These are phyloP conservation scores for Sebastes umbrosus DNA, from an alignment of 2,797 vertebrate genomes.

Conservation along the genomic window DNA sequence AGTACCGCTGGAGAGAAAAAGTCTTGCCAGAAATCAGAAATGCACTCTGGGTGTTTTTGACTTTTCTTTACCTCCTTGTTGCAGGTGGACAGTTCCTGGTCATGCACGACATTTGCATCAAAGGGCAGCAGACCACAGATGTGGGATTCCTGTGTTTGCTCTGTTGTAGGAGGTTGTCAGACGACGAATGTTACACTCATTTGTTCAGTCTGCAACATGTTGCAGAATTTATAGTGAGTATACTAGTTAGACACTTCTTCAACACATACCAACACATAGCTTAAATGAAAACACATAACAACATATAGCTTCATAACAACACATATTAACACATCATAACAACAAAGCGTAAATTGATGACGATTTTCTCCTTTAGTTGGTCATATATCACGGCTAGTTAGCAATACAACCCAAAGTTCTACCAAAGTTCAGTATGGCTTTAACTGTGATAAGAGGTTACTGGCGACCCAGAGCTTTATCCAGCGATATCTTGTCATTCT, in stretches of 20 bases:
- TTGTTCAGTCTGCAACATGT: conserved; percentile 65
- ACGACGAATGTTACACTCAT: conserved; percentile 27
- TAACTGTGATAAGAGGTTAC: too few relatives aligned
- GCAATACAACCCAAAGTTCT: too few relatives aligned
- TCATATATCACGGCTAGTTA: too few relatives aligned
- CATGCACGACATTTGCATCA: not conserved
- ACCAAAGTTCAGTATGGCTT: too few relatives aligned
- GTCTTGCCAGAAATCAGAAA: not conserved
- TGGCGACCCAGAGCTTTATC: too few relatives aligned
- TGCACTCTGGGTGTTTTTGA: not conserved
- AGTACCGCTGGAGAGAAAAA: conserved; percentile 1
- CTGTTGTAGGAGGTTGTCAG: conserved; percentile 44
- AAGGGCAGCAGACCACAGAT: accelerated
- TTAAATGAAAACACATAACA: too few relatives aligned
- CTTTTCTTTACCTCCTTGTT: not conserved
- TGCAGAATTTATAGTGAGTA: conserved; percentile 62
- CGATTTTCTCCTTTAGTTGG: too few relatives aligned
- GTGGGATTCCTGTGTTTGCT: conserved; percentile 65
- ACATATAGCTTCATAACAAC: too few relatives aligned
- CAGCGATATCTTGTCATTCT: too few relatives aligned
- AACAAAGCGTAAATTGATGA: too few relatives aligned
- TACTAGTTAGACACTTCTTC: not conserved
- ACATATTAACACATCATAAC: too few relatives aligned
- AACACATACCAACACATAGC: not conserved
- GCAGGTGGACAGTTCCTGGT: conserved; percentile 69